phyloP scores from a whole-genome alignment of 2,888 invertebrate species.

The Caenorhabditis parvicauda region DNA sequence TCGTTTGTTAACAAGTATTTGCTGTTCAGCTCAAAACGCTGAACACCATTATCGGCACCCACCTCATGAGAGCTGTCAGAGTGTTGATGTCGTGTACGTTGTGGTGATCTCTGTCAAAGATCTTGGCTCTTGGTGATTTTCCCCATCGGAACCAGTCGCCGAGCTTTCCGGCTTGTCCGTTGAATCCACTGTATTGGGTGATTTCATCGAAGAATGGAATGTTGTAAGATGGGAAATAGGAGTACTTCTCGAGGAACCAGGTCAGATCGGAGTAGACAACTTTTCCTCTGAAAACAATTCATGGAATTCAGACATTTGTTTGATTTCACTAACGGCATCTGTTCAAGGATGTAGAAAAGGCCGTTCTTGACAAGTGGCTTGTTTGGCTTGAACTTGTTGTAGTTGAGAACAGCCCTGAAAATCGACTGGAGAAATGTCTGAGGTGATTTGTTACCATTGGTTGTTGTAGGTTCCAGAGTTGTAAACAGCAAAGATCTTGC shows the following conservation, averaged over 20 bases:
- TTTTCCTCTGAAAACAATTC: conserved; percentile 43
- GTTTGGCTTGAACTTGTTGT: conserved; percentile 70
- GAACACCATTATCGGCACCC: too few species aligned
- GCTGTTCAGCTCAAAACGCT: neutral
- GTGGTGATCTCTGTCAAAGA: conserved; percentile 67
- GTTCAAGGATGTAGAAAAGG: conserved; percentile 77
- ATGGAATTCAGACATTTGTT: neutral
- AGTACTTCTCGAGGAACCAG: conserved; percentile 64
- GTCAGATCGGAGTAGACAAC: conserved; percentile 56
- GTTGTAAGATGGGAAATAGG: conserved; percentile 78
- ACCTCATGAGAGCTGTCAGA: conserved; percentile 70
- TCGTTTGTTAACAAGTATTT: neutral
- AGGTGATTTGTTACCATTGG: conserved; percentile 72
- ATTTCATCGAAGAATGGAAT: conserved; percentile 71
- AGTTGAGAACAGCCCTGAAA: conserved; percentile 72
- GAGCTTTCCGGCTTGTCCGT: conserved; percentile 66
- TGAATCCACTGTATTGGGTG: conserved; percentile 71
- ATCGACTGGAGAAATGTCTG: neutral
- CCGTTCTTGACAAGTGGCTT: conserved; percentile 62
- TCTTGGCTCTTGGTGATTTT: conserved; percentile 65
- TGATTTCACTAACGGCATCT: conserved; percentile 67
- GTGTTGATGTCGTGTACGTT: conserved; percentile 69
- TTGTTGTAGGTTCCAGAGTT: conserved; percentile 81
- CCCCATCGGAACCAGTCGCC: conserved; percentile 72
- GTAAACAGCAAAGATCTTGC: conserved; percentile 71